Evolutionary conservation across 2,888 invertebrate genomes (phyloP).

Genomic region (Melanchra persicariae): DNA sequence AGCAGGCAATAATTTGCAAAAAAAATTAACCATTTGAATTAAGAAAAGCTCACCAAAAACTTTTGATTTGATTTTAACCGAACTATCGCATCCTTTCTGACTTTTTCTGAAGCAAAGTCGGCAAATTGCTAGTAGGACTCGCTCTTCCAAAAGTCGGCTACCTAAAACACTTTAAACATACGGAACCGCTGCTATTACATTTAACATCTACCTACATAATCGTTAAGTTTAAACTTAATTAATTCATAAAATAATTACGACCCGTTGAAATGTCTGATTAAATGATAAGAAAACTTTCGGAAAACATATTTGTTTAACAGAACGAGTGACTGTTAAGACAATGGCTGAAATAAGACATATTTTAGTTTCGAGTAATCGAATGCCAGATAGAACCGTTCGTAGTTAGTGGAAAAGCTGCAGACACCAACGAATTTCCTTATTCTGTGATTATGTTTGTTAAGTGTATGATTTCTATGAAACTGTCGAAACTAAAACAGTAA

Average conservation of each 20-base stretch:
- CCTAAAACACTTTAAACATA: no score
- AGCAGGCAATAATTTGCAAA: no score
- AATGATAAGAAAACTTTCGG: constrained; percentile 28
- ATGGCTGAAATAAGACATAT: constrained; percentile 4
- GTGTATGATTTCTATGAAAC: background rate
- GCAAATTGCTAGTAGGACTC: no score
- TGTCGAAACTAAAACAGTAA: fast-evolving
- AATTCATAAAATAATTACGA: constrained; percentile 33
- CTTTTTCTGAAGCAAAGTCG: no score
- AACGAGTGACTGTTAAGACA: background rate
- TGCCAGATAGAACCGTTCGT: constrained; percentile 10
- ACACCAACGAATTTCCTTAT: constrained; percentile 10
- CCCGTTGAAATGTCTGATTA: constrained; percentile 20
- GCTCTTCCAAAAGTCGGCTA: no score
- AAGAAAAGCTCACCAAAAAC: no score
- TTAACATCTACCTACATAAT: background rate
- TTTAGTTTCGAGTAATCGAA: constrained; percentile 6
- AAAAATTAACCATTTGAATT: no score
- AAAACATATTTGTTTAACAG: background rate
- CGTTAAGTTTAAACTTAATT: background rate
- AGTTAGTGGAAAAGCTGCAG: background rate
- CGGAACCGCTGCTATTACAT: background rate
- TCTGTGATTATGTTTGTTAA: background rate
- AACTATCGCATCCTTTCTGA: no score
- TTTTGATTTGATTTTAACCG: no score